phyloP scores from a whole-genome alignment of 2,888 invertebrate genomes.

The Eupithecia centaureata region DNA sequence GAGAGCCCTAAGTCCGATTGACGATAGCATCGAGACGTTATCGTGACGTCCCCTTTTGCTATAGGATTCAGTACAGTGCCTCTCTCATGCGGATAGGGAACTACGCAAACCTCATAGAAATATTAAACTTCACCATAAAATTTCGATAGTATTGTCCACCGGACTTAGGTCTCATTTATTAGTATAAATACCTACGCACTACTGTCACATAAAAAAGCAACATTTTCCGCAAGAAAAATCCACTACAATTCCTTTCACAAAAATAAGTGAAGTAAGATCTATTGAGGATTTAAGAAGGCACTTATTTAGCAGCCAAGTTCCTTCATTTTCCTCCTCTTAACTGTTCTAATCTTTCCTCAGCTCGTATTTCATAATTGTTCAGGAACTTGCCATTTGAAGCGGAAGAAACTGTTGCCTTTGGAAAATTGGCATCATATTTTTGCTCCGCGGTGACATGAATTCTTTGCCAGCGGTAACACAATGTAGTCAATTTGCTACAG shows the following conservation, averaged over 20 bases:
- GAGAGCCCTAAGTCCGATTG: too few species aligned
- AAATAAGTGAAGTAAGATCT: slow-evolving; percentile 28
- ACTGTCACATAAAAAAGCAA: slow-evolving; percentile 10
- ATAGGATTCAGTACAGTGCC: too few species aligned
- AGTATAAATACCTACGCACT: background rate
- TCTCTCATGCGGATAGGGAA: too few species aligned
- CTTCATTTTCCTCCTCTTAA: slow-evolving; percentile 30
- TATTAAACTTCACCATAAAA: too few species aligned
- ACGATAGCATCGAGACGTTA: too few species aligned
- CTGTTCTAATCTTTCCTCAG: slow-evolving; percentile 31
- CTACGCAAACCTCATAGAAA: too few species aligned
- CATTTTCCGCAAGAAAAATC: slow-evolving; percentile 17
- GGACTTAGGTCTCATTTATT: too few species aligned
- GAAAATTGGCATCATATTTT: slow-evolving; percentile 51
- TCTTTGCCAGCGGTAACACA: slow-evolving; percentile 57
- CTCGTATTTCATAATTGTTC: slow-evolving; percentile 50
- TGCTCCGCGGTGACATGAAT: slow-evolving; percentile 46
- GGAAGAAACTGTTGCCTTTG: slow-evolving; percentile 52
- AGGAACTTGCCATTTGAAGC: slow-evolving; percentile 35
- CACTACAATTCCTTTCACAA: slow-evolving; percentile 26
- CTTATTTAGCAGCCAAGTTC: slow-evolving; percentile 26
- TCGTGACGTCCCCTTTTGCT: too few species aligned
- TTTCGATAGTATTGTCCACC: too few species aligned
- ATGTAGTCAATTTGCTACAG: slow-evolving; percentile 72
- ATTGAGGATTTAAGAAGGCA: slow-evolving; percentile 26